Evolutionary conservation across 2,888 invertebrate genomes (phyloP).

Genomic region (Xanthorhoe spadicearia): DNA sequence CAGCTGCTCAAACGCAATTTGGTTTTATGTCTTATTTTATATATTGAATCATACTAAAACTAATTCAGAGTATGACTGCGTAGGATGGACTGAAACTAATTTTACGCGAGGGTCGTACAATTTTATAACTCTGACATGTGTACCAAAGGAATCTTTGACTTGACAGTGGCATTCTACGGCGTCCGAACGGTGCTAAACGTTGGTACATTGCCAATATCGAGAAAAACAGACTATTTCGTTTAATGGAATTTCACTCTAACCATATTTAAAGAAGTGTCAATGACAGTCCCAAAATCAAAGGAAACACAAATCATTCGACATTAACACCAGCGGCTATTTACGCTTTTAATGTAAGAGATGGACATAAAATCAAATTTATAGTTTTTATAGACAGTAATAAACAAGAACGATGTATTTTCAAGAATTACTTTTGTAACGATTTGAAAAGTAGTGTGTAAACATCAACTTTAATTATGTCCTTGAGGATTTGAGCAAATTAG

Average conservation of each 20-base stretch:
- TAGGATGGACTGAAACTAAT: conserved; percentile 42
- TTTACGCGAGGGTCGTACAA: conserved; percentile 42
- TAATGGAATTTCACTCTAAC: conserved; percentile 18
- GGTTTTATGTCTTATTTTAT: conserved; percentile 29
- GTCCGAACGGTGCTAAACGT: conserved; percentile 25
- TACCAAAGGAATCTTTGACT: conserved; percentile 39
- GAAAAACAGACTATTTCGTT: conserved; percentile 24
- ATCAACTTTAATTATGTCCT: conserved; percentile 51
- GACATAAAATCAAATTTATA: too few species aligned
- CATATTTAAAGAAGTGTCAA: conserved; percentile 14
- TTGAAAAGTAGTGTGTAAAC: conserved; percentile 15
- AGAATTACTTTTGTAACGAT: background rate
- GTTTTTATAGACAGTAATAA: background rate
- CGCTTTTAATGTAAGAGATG: too few species aligned
- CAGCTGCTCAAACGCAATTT: conserved; percentile 7
- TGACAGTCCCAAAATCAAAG: background rate
- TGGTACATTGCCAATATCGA: conserved; percentile 37
- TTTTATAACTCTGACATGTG: conserved; percentile 42
- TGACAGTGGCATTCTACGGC: conserved; percentile 31
- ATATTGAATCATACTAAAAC: conserved; percentile 37
- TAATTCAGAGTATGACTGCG: conserved; percentile 38
- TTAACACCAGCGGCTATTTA: background rate
- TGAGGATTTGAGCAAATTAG: conserved; percentile 64
- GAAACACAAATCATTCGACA: background rate
- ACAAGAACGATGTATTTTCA: background rate